A percentile compares a stretch with the other conserved stretches of the same genome.
These are phyloP conservation scores for Glyptemys insculpta DNA, from an alignment of 2,797 vertebrate genomes.

Conservation along the genomic window DNA sequence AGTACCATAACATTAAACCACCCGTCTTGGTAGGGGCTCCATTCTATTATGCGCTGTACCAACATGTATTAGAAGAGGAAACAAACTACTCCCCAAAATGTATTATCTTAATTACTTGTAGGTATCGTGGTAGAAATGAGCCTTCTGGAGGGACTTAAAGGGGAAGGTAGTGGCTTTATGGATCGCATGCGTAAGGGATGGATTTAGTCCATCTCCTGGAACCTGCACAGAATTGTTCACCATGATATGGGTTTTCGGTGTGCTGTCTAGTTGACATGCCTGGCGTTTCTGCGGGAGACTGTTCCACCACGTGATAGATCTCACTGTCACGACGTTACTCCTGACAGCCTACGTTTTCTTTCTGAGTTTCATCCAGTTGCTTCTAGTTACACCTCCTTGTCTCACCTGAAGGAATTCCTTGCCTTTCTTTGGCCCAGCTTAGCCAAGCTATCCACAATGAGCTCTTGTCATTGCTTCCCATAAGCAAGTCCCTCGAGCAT, in stretches of 20 bases:
- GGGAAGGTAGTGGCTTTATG: not conserved
- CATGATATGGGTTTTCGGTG: not conserved
- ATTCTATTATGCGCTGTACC: not conserved
- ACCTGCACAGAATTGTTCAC: not conserved
- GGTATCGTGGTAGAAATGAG: not conserved
- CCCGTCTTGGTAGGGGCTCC: not conserved
- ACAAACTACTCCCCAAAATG: not conserved
- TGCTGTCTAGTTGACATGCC: not conserved
- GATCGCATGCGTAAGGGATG: not conserved
- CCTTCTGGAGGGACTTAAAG: not conserved
- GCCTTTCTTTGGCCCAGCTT: not conserved
- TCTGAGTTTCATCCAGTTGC: not conserved
- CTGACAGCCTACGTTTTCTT: not conserved
- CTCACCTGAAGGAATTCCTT: not conserved
- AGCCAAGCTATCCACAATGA: accelerated
- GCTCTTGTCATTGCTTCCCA: not conserved
- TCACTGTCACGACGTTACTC: not conserved
- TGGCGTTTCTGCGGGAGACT: not conserved
- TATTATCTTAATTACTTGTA: not conserved
- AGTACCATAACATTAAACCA: not conserved
- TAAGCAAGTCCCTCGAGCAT: not conserved
- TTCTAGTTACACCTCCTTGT: not conserved
- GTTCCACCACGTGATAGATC: not conserved
- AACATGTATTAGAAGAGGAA: not conserved
- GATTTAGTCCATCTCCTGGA: not conserved